Evolutionary conservation across 2,797 vertebrate species (phyloP).

Genomic region (Apogon talboti): DNA sequence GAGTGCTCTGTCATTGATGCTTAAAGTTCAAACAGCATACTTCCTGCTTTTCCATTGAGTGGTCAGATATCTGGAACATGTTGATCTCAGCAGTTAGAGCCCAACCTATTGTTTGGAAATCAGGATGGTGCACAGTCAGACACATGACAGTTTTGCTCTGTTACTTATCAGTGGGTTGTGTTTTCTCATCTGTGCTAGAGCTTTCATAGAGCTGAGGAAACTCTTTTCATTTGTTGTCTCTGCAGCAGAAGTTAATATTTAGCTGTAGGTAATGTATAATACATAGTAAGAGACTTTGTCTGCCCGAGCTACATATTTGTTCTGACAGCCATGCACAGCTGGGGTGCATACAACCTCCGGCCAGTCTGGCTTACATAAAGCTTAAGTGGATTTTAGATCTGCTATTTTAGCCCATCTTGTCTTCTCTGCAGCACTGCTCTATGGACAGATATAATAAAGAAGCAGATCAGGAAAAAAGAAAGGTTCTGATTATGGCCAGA

Average conservation of each 20-base stretch:
- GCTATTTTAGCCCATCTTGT: constrained; percentile 72
- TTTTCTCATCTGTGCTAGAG: neutral
- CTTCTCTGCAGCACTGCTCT: constrained; percentile 45
- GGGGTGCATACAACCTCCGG: constrained; percentile 57
- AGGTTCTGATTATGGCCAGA: constrained; percentile 11
- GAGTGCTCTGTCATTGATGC: constrained; percentile 53
- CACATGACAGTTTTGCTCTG: constrained; percentile 10
- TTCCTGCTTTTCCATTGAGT: constrained; percentile 62
- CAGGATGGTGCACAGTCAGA: constrained; percentile 9
- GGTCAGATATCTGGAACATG: constrained; percentile 39
- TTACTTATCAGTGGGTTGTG: neutral
- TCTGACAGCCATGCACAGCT: constrained; percentile 65
- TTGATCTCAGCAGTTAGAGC: constrained; percentile 32
- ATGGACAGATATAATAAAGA: constrained; percentile 29
- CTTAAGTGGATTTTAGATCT: constrained; percentile 77
- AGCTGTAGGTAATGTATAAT: constrained; percentile 12
- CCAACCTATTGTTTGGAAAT: constrained; percentile 25
- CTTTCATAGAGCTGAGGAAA: constrained; percentile 1
- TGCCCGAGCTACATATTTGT: constrained; percentile 40
- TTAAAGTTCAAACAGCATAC: constrained; percentile 60
- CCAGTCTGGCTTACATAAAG: constrained; percentile 73
- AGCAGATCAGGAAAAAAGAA: constrained; percentile 32
- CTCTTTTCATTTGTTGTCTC: neutral
- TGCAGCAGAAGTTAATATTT: constrained; percentile 4
- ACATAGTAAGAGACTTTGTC: constrained; percentile 25